Conservation (phyloP, 1,140 invertebrate genomes). For the Leptonema lineaticorne region DNA sequence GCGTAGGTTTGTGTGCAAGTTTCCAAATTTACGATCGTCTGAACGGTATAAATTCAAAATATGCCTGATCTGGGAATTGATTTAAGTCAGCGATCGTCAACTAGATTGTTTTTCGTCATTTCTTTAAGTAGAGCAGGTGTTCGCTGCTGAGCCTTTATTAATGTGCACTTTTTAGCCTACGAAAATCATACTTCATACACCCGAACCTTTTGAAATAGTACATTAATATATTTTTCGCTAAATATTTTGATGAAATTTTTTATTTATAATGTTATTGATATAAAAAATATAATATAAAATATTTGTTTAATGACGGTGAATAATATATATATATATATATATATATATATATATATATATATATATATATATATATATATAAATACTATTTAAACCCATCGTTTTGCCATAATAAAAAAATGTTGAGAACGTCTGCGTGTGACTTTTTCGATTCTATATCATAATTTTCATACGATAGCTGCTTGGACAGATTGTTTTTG, state of each 20-base stretch:
- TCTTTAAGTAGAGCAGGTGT: background rate
- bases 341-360: background rate
- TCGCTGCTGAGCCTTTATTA: background rate
- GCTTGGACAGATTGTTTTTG: too few species aligned
- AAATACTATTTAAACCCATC: background rate
- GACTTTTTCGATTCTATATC: too few species aligned
- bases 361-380: background rate
- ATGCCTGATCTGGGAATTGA: too few species aligned
- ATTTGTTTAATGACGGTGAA: background rate
- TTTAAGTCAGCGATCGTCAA: background rate
- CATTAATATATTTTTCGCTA: background rate
- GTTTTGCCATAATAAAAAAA: too few species aligned
- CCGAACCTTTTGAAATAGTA: background rate
- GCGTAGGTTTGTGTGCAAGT: too few species aligned
- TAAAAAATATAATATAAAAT: background rate
- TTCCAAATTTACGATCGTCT: too few species aligned
- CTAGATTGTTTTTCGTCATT: background rate
- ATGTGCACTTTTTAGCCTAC: background rate
- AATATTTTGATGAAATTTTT: background rate
- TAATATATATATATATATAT: background rate
- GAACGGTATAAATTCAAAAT: too few species aligned
- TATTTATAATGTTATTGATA: background rate
- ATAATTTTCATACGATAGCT: too few species aligned
- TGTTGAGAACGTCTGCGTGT: too few species aligned
- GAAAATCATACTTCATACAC: background rate